These are phyloP conservation scores for Rousettus leschenaultii DNA, from an alignment of 2,113 vertebrate species.

Conservation along the genomic window DNA sequence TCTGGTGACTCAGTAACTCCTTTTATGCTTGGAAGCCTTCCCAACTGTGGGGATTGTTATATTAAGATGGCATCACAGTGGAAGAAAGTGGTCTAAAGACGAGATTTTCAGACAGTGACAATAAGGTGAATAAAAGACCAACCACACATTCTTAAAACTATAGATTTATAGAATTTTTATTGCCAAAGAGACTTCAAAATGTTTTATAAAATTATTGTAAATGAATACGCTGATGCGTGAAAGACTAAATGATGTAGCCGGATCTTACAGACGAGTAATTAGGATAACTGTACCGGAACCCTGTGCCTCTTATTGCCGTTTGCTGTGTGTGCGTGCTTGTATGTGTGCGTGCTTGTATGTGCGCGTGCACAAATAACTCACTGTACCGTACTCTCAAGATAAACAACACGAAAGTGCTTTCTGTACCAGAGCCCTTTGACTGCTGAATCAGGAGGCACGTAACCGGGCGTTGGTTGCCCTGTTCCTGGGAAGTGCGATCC, in stretches of 20 bases:
- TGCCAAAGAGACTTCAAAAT: neutral
- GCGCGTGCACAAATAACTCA: neutral
- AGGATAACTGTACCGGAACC: neutral
- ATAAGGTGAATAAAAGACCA: neutral
- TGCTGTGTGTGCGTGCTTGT: neutral
- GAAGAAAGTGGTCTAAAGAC: slow-evolving; percentile 6
- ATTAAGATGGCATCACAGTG: slow-evolving; percentile 33
- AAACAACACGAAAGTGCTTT: neutral
- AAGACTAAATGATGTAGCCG: neutral
- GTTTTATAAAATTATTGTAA: neutral
- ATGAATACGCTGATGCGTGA: neutral
- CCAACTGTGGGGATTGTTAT: slow-evolving; percentile 12
- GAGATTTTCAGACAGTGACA: neutral
- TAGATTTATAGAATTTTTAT: neutral
- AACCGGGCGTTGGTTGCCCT: neutral
- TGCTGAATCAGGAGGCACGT: neutral
- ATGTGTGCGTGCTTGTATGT: accelerated
- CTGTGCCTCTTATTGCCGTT: neutral
- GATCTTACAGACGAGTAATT: neutral
- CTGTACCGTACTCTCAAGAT: neutral
- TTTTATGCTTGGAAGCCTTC: slow-evolving; percentile 70
- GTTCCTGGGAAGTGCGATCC: neutral
- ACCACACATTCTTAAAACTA: neutral
- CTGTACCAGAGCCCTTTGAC: neutral
- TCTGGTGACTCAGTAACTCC: slow-evolving; percentile 65